Percentiles rank a stretch among this genome's conserved stretches.
phyloP scores from a whole-genome alignment of 2,797 vertebrate species.

The Ctenopoma kingsleyae region DNA sequence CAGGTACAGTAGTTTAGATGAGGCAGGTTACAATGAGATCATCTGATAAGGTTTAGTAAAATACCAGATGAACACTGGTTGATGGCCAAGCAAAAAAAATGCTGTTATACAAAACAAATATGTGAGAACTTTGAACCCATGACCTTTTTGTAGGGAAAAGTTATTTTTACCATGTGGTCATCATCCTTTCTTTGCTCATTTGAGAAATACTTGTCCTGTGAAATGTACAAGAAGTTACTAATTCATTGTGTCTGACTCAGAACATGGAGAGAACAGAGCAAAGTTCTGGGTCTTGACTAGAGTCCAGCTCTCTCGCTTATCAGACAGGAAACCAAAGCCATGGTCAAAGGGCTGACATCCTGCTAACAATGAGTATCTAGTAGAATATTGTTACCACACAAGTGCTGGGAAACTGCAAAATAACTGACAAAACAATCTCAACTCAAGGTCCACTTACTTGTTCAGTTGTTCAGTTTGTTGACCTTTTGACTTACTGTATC shows the following conservation, averaged over 20 bases:
- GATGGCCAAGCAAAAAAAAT: no score
- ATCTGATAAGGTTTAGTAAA: no score
- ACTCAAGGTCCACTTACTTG: no score
- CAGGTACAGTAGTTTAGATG: no score
- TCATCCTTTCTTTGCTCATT: background rate
- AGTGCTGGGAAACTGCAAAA: background rate
- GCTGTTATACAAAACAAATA: no score
- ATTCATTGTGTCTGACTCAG: constrained; percentile 8
- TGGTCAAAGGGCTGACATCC: constrained; percentile 28
- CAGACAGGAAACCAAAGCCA: constrained; percentile 50
- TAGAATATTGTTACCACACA: background rate
- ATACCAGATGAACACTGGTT: no score
- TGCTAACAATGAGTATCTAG: constrained; percentile 13
- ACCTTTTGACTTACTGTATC: background rate
- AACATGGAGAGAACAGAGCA: constrained; percentile 1
- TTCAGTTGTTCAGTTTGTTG: background rate
- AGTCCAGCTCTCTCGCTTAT: constrained; percentile 26
- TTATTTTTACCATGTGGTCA: background rate
- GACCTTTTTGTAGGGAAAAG: background rate
- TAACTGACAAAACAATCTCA: no score
- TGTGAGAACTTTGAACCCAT: no score
- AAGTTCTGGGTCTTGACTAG: background rate
- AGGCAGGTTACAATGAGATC: no score
- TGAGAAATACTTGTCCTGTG: background rate
- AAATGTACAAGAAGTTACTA: background rate